Base-by-base conservation (phyloP, 1,140 invertebrate species). In the Charaxes varanes region DNA sequence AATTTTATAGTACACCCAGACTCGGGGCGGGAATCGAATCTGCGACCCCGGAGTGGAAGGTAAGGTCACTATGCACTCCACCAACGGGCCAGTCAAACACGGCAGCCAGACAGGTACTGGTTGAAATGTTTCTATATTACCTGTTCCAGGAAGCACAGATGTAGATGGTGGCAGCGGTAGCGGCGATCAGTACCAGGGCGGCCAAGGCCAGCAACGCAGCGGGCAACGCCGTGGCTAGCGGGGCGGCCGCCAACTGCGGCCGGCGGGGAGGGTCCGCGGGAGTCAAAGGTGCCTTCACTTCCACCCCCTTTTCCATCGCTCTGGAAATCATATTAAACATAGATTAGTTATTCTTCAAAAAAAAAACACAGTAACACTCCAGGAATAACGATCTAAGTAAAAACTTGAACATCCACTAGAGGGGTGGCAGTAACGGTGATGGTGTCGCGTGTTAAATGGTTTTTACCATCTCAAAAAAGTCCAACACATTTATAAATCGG, bases 101-200 rank as follows among this genome's bases (percentile, higher is more conserved):
- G n/a, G n/a, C n/a, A n/a, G n/a, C n/a, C n/a, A n/a, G n/a, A n/a
- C n/a, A n/a, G n/a, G n/a, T n/a, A n/a, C n/a, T n/a, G n/a, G n/a
- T n/a, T n/a, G n/a, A n/a, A n/a, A 12, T 16, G 11, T n/a, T 2
- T 32, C 8, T 19, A 6, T 3, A 85, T 87, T 78, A 95, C 94
- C 92, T 94, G 36, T 94, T 93, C 94, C 95, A 97, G 0, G 94
- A 94, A 23, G 95, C 90, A 65, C 95, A 96, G 16, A 97, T 95
- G 64, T 97, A 96, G 15, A 96, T 90, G 19, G 96, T 96, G 6
- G 93, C 94, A 34, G 92, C 90, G 7, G 93, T 87, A 2, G 93
- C 93, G 11, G 96, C 87, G 2, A 97, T 86, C 8, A 97, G 88
- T 35, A 97, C 96, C 8, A 97, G 88, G 19, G 90, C 91, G 0